Conservation (phyloP, 2,797 vertebrate genomes). For the Ctenosaura bakeri region DNA sequence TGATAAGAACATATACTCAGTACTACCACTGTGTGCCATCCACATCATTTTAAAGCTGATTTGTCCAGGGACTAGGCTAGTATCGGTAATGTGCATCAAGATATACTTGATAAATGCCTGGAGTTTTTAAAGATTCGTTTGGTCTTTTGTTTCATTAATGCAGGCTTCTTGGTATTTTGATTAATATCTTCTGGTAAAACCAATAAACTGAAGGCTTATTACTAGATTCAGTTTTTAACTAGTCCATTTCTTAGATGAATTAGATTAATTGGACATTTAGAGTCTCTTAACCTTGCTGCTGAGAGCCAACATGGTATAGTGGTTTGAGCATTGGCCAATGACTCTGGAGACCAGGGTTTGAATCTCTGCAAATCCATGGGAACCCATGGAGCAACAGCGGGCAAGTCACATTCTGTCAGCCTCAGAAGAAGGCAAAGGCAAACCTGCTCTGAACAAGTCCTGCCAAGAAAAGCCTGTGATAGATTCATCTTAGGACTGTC, state of each 20-base stretch:
- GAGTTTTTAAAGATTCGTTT: neutral
- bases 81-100: neutral
- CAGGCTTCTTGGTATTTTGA: neutral
- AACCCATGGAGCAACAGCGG: too few species aligned
- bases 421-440: too few species aligned
- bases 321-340: too few species aligned
- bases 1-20: neutral
- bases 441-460: too few species aligned
- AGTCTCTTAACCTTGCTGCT: neutral
- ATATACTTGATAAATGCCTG: too few species aligned
- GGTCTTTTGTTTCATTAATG: neutral
- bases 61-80: neutral
- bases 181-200: neutral
- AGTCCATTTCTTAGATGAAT: neutral
- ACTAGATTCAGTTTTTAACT: neutral
- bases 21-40: neutral
- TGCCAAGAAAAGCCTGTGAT: too few species aligned
- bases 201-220: neutral
- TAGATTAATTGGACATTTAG: neutral
- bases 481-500: too few species aligned
- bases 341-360: too few species aligned
- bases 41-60: neutral
- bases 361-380: too few species aligned
- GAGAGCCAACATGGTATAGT: too few species aligned
- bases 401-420: too few species aligned